These are phyloP conservation scores for Allolobophora icterica DNA, from an alignment of 2,888 invertebrate genomes.

Conservation along the genomic window DNA sequence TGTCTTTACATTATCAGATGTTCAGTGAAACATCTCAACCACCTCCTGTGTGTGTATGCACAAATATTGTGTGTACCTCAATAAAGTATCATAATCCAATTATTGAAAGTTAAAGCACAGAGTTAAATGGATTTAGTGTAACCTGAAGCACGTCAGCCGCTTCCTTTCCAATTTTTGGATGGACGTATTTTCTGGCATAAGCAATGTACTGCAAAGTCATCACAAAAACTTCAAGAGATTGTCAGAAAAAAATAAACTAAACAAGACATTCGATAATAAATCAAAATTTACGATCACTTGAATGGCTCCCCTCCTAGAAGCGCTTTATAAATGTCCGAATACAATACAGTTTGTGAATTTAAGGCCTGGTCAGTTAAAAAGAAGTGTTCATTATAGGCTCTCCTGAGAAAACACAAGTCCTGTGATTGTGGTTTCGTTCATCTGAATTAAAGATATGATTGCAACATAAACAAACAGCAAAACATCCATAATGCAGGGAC, in stretches of 20 bases:
- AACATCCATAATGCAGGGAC: too few species aligned
- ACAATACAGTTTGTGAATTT: too few species aligned
- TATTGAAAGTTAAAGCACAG: background rate
- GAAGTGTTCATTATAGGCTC: background rate
- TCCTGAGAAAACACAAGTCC: background rate
- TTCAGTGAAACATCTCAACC: background rate
- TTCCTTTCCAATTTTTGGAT: conserved; percentile 77
- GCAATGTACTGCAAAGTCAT: conserved; percentile 75
- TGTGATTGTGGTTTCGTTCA: background rate
- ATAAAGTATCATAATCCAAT: background rate
- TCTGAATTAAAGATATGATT: background rate
- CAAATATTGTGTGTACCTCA: background rate
- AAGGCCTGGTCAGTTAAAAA: background rate
- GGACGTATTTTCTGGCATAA: conserved; percentile 86
- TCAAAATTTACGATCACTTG: too few species aligned
- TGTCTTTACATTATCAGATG: background rate
- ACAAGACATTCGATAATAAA: background rate
- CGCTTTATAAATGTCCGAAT: too few species aligned
- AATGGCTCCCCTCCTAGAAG: too few species aligned
- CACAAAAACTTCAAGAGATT: background rate
- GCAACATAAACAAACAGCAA: background rate
- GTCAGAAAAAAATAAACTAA: background rate
- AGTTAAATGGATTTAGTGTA: background rate
- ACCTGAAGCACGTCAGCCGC: conserved; percentile 72
- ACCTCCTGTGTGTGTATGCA: background rate